Evolutionary conservation across 2,113 vertebrate species (phyloP), one percentile per base, ranked within the genome.

Genomic region (Pseudorectes ferrugineus): DNA sequence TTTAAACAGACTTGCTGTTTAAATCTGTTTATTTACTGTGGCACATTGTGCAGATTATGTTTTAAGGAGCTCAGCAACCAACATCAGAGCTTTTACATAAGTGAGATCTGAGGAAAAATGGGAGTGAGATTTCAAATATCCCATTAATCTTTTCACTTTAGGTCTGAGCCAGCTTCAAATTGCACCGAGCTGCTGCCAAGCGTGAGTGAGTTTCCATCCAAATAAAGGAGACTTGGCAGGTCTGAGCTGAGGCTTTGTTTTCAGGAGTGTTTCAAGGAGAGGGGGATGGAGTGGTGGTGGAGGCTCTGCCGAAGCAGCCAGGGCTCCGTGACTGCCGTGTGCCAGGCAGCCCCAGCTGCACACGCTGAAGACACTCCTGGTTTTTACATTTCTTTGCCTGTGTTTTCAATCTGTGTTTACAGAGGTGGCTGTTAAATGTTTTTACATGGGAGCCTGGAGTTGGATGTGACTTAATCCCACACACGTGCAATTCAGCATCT

Each of bases 21-120:
- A 95, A 95, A 95, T 92, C 88, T 96, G 88, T 96, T 96, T 96
- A 89, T 97, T 97, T 97, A 93, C 94, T 95, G 86, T 90, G 65
- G 89, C 93, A 95, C 91, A 82, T 95, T 95, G 89, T 94, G 90
- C 84, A 92, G 96, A 75, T 90, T 95, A 92, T 63, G 87, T 94
- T 96, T 91, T 95, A 93, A 96, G 82, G 88, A 96, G 91, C 83
- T 95, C 92, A 90, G 85, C 85, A 77, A 85, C 92, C 83, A 94
- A 78, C 90, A 96, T 93, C 94, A 93, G 82, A 89, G 85, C 91
- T 95, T 94, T 92, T 97, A 93, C 80, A 75, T 77, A 85, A 95
- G 95, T 76, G 86, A 95, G 95, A 95, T 97, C 91, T 94, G 92
- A 96, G 57, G 81, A 73, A 95, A 93, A 95, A 96, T 61, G 51